These are phyloP conservation scores for Corydoras maculifer DNA, from an alignment of 2,113 vertebrate species.

Conservation along the genomic window DNA sequence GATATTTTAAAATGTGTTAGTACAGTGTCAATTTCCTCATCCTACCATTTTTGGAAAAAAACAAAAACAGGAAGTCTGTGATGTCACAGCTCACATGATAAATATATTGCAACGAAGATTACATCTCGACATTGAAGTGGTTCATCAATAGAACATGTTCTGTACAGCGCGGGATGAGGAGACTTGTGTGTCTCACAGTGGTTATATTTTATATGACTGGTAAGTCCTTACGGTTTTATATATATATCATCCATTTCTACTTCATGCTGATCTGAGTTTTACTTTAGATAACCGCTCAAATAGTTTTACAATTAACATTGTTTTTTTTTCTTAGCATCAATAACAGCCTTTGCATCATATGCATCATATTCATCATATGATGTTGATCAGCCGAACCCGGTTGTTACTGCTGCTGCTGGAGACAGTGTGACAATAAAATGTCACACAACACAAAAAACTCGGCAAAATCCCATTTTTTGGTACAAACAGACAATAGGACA, in stretches of 20 bases:
- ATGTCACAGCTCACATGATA: background rate
- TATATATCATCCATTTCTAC: background rate
- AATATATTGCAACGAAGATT: too few species aligned
- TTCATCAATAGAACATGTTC: too few species aligned
- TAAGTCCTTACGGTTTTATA: background rate
- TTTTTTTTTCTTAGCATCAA: too few species aligned
- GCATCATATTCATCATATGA: too few species aligned
- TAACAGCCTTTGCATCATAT: slow-evolving; percentile 7
- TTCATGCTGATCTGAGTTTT: too few species aligned
- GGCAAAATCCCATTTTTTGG: background rate
- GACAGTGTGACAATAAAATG: slow-evolving; percentile 15
- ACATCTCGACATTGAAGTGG: too few species aligned
- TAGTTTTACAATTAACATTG: too few species aligned
- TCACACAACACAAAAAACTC: background rate
- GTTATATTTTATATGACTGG: background rate
- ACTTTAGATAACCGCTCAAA: too few species aligned
- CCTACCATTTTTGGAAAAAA: background rate
- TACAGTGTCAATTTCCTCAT: background rate
- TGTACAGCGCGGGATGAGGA: background rate
- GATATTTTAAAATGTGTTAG: background rate
- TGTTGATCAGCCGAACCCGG: background rate
- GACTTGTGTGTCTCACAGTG: background rate
- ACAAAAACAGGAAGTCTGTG: slow-evolving; percentile 2
- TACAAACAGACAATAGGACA: slow-evolving; percentile 20
- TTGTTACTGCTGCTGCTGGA: slow-evolving; percentile 12